Percentiles rank a stretch among this genome's conserved stretches.
Conservation (phyloP, 2,113 vertebrate species). For the Chloebia gouldiae region DNA sequence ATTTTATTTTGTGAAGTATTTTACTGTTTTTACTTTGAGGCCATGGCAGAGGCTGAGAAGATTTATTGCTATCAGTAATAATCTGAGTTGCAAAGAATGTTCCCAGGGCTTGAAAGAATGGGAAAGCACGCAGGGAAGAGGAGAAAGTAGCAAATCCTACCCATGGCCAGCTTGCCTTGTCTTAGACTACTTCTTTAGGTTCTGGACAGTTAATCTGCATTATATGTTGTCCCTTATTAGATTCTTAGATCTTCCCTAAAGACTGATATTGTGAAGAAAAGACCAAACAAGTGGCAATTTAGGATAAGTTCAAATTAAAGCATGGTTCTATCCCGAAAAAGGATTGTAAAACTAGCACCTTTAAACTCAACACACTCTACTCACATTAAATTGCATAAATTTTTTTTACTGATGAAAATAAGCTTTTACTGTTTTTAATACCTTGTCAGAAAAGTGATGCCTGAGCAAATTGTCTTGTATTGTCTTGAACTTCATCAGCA, state of each 20-base stretch:
- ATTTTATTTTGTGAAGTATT: background rate
- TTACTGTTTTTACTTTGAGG: background rate
- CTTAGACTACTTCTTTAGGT: background rate
- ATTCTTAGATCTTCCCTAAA: background rate
- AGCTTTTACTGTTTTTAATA: background rate
- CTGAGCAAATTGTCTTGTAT: background rate
- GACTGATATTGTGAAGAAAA: background rate
- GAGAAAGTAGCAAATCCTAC: background rate
- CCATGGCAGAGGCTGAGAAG: background rate
- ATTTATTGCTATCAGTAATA: background rate
- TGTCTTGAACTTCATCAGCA: background rate
- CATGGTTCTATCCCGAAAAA: background rate
- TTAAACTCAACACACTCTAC: background rate
- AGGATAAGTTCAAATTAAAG: background rate
- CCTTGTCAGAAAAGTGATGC: background rate
- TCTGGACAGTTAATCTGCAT: background rate
- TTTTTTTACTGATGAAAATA: background rate
- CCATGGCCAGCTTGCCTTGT: background rate
- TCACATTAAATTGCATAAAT: background rate
- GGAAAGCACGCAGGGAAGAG: background rate
- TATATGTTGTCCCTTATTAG: background rate
- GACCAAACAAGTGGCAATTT: background rate
- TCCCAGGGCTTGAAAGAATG: background rate
- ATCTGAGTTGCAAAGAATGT: background rate
- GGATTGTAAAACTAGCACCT: background rate